phyloP scores from a whole-genome alignment of 2,113 vertebrate genomes.

The Forbesichthys papilliferus region DNA sequence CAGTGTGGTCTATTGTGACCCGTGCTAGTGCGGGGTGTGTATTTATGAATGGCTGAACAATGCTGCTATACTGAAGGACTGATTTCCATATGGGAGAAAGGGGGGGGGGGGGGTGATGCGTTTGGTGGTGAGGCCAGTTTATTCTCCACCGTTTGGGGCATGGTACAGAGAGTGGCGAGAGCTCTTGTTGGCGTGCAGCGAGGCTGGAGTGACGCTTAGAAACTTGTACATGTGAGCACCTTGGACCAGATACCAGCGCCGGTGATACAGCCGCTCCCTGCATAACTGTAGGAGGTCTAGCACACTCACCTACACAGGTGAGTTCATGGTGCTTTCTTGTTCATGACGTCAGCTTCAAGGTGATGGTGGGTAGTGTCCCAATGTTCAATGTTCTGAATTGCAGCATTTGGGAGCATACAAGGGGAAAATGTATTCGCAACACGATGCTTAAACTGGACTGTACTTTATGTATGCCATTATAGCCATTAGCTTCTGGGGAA shows the following conservation, averaged over 20 bases:
- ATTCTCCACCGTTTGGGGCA: conserved; percentile 68
- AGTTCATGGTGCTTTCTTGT: conserved; percentile 3
- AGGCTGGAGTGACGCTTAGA: conserved; percentile 44
- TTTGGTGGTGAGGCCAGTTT: conserved; percentile 52
- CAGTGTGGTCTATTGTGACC: conserved; percentile 73
- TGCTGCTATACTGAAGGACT: conserved; percentile 70
- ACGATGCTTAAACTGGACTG: too few species aligned
- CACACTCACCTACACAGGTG: conserved; percentile 58
- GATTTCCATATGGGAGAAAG: conserved; percentile 66
- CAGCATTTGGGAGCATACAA: too few species aligned
- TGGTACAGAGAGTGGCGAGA: conserved; percentile 78
- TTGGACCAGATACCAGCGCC: conserved; percentile 33
- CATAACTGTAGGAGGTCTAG: conserved; percentile 6
- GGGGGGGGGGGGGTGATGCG: conserved; percentile 47
- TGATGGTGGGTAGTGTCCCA: background rate
- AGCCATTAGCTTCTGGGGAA: too few species aligned
- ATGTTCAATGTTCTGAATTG: too few species aligned
- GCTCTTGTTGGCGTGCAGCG: conserved; percentile 40
- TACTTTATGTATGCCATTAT: too few species aligned
- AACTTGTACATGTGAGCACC: conserved; percentile 29
- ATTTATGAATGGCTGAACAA: conserved; percentile 83
- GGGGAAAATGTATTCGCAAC: too few species aligned
- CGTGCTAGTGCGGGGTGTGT: conserved; percentile 36
- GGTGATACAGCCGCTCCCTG: conserved; percentile 18
- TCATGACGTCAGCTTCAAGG: background rate